Evolutionary conservation across 2,797 vertebrate species (phyloP), one percentile per base, ranked within the genome.

Genomic region (Carapus acus): DNA sequence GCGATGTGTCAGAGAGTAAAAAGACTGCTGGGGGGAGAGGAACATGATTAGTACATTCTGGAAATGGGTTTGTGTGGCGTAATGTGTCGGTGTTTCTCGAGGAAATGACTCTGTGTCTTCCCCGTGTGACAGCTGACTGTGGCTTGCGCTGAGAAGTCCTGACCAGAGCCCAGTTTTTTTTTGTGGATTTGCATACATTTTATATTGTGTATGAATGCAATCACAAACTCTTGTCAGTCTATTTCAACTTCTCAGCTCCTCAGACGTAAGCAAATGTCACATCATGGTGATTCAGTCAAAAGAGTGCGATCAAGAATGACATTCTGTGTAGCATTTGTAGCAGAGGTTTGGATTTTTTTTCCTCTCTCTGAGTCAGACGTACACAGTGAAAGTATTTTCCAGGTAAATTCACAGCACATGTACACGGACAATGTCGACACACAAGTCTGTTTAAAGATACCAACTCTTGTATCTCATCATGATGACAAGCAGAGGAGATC

Each of bases 241-340:
- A n/a, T n/a, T n/a, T n/a, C n/a, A n/a, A n/a, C n/a, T n/a, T n/a
- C n/a, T n/a, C n/a, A n/a, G n/a, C n/a, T n/a, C n/a, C n/a, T n/a
- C n/a, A n/a, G n/a, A n/a, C n/a, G n/a, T n/a, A n/a, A n/a, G n/a
- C n/a, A n/a, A n/a, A n/a, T n/a, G n/a, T n/a, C n/a, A n/a, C n/a
- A n/a, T n/a, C n/a, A n/a, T n/a, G n/a, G n/a, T n/a, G n/a, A n/a
- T n/a, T n/a, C n/a, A n/a, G n/a, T n/a, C n/a, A n/a, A n/a, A n/a
- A n/a, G n/a, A n/a, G n/a, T n/a, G n/a, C n/a, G n/a, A n/a, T n/a
- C n/a, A n/a, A n/a, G n/a, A n/a, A n/a, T n/a, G n/a, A n/a, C n/a
- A n/a, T n/a, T n/a, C n/a, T n/a, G n/a, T n/a, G n/a, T n/a, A 21
- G 1, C 65, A 20, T 14, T 59, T 52, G 40, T 69, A 33, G 52